Conservation (phyloP, 2,797 vertebrate species). For the Neosilurus mollespiculum region DNA sequence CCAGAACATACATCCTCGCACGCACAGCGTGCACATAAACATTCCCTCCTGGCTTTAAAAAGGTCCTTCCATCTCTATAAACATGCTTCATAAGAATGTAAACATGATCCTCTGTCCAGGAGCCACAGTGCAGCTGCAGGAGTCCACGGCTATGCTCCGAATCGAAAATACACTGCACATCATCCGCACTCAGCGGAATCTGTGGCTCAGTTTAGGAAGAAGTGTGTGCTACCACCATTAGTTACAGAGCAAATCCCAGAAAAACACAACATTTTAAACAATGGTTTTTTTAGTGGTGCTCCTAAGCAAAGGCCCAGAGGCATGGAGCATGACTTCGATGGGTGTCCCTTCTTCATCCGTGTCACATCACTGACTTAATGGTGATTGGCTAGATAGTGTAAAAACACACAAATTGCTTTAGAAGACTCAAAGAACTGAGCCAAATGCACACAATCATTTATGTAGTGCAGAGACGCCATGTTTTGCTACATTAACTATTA, state of each 20-base stretch:
- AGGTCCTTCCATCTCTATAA: constrained; percentile 57
- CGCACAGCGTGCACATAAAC: constrained; percentile 13
- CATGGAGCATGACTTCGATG: too few relatives aligned
- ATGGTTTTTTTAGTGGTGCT: too few relatives aligned
- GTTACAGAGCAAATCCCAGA: not conserved
- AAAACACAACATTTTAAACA: not conserved
- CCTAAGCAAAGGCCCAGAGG: too few relatives aligned
- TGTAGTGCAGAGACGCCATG: too few relatives aligned
- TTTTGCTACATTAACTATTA: too few relatives aligned
- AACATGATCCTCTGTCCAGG: constrained; percentile 61
- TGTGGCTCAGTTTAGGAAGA: not conserved
- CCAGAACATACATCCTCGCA: constrained; percentile 12
- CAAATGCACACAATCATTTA: too few relatives aligned
- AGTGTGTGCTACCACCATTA: not conserved
- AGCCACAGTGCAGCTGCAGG: constrained; percentile 43
- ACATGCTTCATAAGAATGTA: constrained; percentile 66
- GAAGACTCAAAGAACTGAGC: too few relatives aligned
- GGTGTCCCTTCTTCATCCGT: too few relatives aligned
- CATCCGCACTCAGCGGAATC: not conserved
- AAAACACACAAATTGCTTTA: too few relatives aligned
- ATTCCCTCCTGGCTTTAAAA: constrained; percentile 14
- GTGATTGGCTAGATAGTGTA: too few relatives aligned
- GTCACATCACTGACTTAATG: too few relatives aligned
- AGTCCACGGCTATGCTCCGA: constrained; percentile 31
- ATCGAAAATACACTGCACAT: not conserved